Evolutionary conservation across 2,113 vertebrate species (phyloP), one percentile per base, ranked within the genome.

Genomic region (Chinchilla lanigera): DNA sequence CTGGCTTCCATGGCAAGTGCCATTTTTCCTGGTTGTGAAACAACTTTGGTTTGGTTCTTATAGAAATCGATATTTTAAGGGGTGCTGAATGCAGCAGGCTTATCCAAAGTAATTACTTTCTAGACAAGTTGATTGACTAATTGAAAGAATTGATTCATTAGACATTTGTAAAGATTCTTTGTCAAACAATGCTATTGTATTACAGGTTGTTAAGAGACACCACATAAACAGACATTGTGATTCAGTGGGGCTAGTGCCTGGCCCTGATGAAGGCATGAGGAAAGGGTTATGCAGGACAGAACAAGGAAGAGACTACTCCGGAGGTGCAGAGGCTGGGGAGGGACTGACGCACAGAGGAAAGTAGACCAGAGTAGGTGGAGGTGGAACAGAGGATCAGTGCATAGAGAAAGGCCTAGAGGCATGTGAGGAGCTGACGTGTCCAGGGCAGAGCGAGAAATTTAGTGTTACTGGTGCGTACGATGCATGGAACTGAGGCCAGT

Each of bases 91-190:
- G 11, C 24, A 56, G 0, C 54, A 56, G 63, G 38, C 20, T n/a
- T 85, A 28, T 47, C 41, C 14, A 87, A 69, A 90, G 83, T 60
- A 93, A 58, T 63, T 78, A 65, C 71, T 89, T 93, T 91, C 65
- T 86, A 77, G 84, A 63, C 44, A 77, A 90, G 35, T 82, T 81
- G 61, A 38, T 52, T 75, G 58, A 65, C 56, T 69, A 67, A 86
- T 56, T 86, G 58, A 61, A 47, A 93, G 67, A 93, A 52, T 9
- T 81, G 69, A 86, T 56, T 14, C 22, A 33, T 24, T 71, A 90
- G 35, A 61, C 30, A 63, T 44, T 82, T 86, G 44, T 75, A 13
- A 65, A 78, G 41, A 69, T 93, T 85, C 56, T 54, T 61, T n/a
- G 24, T 35, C 38, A 67, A 56, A 28, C 89, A 56, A 81, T 63